These are phyloP conservation scores for Dryas iulia DNA, from an alignment of 1,140 invertebrate species.

Conservation along the genomic window DNA sequence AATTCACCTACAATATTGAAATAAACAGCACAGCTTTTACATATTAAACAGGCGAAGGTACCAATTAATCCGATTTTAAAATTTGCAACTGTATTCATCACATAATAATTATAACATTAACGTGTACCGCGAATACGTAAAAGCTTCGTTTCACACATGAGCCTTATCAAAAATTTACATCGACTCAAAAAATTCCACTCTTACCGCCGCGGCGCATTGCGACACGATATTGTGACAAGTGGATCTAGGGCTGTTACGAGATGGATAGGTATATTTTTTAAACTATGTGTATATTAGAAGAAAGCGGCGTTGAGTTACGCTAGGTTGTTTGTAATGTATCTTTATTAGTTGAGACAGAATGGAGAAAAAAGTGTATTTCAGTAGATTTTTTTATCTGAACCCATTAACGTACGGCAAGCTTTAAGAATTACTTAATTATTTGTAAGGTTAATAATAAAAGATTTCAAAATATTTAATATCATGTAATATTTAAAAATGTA, in stretches of 20 bases:
- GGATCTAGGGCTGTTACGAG: constrained; percentile 3
- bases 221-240: constrained; percentile 16
- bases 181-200: constrained; percentile 22
- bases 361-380: no score
- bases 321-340: neutral
- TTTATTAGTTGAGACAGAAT: no score
- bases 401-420: no score
- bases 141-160: constrained; percentile 24
- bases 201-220: constrained; percentile 12
- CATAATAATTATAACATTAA: constrained; percentile 33
- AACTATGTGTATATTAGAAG: neutral
- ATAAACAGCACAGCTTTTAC: constrained; percentile 1
- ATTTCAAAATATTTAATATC: no score
- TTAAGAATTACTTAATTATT: no score
- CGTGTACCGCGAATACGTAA: constrained; percentile 11
- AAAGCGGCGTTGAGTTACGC: neutral
- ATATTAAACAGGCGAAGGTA: neutral
- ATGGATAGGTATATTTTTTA: neutral
- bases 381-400: no score
- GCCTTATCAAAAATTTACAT: constrained; percentile 32
- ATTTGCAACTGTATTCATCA: constrained; percentile 15
- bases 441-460: no score
- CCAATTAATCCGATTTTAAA: constrained; percentile 17
- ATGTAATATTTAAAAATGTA: no score
- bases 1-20: neutral